Evolutionary conservation across 1,140 invertebrate genomes (phyloP), one percentile per base, ranked within the genome.

Genomic region (Pentalonia nigronervosa): DNA sequence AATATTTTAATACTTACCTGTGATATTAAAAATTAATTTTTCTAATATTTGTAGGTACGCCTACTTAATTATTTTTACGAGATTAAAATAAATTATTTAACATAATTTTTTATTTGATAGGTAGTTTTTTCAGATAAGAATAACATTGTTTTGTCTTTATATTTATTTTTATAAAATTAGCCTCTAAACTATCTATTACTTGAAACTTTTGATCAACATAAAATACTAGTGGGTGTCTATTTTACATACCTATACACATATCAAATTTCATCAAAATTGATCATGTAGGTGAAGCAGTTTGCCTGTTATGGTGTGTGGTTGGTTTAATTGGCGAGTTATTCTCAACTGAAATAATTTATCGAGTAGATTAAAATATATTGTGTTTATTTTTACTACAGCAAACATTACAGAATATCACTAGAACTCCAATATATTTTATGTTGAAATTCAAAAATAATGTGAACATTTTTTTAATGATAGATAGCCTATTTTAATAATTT

Each of bases 231-330:
- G 83, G 41, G 83, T 45, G 41, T 21, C 23, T 84, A 84, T 84
- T 84, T 84, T 45, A 84, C 83, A 21, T 48, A n/a, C n/a, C n/a
- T n/a, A 48, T 84, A 84, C 2, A 36, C 36, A 41, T 84, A 84
- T 84, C 7, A 84, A 84, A 84, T 84, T 84, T 41, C 21, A 23
- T 84, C 21, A 23, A 84, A 45, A 45, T 45, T 84, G 36, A 41
- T 41, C 41, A 45, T 84, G 81, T 84, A 84, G 83, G 83, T 84
- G 41, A 84, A 84, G 83, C 36, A 41, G 41, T 84, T 84, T 14
- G 23, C 36, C 36, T 36, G 23, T 84, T 84, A 41, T 84, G 83
- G 83, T 45, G 36, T 84, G 83, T 84, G 41, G 83, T 84, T 83
- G 0, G 8, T 41, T 25, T 41, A 84, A 45, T 23, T 41, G 83